Evolutionary conservation across 2,797 vertebrate genomes (phyloP).

Genomic region (Tympanoctomys barrerae): DNA sequence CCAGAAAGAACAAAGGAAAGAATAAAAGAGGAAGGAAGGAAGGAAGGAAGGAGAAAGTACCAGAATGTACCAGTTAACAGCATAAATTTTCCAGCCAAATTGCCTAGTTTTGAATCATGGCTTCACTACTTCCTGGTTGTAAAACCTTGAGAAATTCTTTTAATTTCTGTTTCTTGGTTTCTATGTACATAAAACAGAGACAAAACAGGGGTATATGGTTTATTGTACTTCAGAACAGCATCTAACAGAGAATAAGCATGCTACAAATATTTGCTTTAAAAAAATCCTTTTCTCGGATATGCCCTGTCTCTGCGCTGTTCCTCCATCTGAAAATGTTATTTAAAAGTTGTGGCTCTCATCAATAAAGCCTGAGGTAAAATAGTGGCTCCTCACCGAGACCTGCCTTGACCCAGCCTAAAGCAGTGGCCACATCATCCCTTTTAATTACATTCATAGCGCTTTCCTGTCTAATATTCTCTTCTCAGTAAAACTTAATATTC

Average conservation of each 20-base stretch:
- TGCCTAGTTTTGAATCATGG: background rate
- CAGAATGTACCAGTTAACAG: background rate
- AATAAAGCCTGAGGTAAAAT: background rate
- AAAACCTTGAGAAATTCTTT: background rate
- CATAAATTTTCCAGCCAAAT: background rate
- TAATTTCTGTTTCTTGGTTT: background rate
- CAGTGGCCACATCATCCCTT: background rate
- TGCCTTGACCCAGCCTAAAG: background rate
- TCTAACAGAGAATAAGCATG: background rate
- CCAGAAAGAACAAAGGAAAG: background rate
- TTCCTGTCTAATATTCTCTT: background rate
- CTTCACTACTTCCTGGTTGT: background rate
- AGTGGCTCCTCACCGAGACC: background rate
- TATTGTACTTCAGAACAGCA: background rate
- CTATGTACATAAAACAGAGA: background rate
- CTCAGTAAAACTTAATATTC: slow-evolving; percentile 25
- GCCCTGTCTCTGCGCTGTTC: background rate
- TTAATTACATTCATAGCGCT: background rate
- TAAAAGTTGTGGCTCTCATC: background rate
- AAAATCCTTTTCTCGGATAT: background rate
- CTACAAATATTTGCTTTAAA: background rate
- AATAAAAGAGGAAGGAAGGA: no score
- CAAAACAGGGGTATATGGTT: background rate
- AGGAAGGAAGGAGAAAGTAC: background rate
- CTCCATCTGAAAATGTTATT: background rate